phyloP scores from a whole-genome alignment of 2,888 invertebrate species.

The Lathronympha strigana region DNA sequence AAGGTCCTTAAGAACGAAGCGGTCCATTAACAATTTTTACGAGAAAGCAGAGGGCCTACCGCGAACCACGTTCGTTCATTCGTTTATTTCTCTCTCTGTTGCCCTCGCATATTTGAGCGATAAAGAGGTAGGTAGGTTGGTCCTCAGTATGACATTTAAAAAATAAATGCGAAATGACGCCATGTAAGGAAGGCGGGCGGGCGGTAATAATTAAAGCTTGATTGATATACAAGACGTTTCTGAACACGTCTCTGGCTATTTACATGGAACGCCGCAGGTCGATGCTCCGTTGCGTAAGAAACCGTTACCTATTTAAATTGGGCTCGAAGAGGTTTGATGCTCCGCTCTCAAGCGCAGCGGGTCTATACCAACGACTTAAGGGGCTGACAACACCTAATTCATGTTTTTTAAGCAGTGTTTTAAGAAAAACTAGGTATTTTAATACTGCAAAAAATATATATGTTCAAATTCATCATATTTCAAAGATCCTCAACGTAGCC shows the following conservation, averaged over 20 bases:
- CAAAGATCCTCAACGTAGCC: no score
- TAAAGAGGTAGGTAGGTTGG: no score
- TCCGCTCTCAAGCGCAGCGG: slow-evolving; percentile 51
- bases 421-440: no score
- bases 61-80: no score
- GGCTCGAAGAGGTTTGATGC: slow-evolving; percentile 71
- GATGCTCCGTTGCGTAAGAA: slow-evolving; percentile 77
- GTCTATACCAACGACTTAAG: not conserved
- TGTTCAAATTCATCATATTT: no score
- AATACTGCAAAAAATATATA: no score
- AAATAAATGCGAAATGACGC: slow-evolving; percentile 21
- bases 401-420: no score
- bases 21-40: slow-evolving; percentile 15
- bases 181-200: slow-evolving; percentile 32
- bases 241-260: slow-evolving; percentile 63
- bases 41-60: not conserved
- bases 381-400: no score
- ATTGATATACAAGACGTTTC: slow-evolving; percentile 61
- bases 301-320: slow-evolving; percentile 80
- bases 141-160: slow-evolving; percentile 16
- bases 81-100: no score
- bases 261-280: slow-evolving; percentile 65
- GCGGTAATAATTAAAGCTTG: slow-evolving; percentile 49
- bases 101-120: no score
- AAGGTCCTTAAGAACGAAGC: not conserved